These are phyloP conservation scores for Tridacna crocea DNA, from an alignment of 2,888 invertebrate genomes.

Conservation along the genomic window DNA sequence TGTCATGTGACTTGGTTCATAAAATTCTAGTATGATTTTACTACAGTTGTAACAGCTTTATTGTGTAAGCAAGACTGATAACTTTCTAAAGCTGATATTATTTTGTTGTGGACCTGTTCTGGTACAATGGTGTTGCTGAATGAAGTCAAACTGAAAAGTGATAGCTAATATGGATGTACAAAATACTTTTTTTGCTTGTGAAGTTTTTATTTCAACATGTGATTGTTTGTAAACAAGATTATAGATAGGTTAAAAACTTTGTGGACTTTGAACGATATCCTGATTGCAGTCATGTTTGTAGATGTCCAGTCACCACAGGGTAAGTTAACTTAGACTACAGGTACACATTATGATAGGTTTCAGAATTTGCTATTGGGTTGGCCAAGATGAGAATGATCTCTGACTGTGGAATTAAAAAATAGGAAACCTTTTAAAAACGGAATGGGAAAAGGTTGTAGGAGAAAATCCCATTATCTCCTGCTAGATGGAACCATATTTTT, in stretches of 20 bases:
- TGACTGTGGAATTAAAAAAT: too few species aligned
- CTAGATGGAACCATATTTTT: too few species aligned
- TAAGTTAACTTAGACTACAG: constrained; percentile 7
- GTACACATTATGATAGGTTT: too few species aligned
- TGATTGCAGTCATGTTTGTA: constrained; percentile 38
- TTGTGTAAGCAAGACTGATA: neutral
- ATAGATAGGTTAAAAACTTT: neutral
- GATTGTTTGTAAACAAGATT: neutral
- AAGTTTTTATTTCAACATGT: neutral
- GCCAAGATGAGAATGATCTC: too few species aligned
- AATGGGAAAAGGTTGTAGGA: too few species aligned
- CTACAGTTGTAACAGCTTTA: neutral
- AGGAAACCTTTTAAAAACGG: too few species aligned
- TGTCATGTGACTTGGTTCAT: constrained; percentile 51
- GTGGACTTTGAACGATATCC: neutral
- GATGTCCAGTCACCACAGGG: constrained; percentile 54
- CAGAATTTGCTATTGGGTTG: too few species aligned
- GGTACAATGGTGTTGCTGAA: too few species aligned
- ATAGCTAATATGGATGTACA: neutral
- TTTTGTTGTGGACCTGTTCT: too few species aligned
- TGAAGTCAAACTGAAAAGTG: too few species aligned
- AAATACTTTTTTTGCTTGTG: neutral
- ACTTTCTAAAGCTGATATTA: neutral
- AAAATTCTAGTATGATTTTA: constrained; percentile 3
- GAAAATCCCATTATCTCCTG: too few species aligned